Percentiles rank a stretch among this genome's conserved stretches.
Conservation (phyloP, 1,140 invertebrate genomes). For the Bicyclus anynana region DNA sequence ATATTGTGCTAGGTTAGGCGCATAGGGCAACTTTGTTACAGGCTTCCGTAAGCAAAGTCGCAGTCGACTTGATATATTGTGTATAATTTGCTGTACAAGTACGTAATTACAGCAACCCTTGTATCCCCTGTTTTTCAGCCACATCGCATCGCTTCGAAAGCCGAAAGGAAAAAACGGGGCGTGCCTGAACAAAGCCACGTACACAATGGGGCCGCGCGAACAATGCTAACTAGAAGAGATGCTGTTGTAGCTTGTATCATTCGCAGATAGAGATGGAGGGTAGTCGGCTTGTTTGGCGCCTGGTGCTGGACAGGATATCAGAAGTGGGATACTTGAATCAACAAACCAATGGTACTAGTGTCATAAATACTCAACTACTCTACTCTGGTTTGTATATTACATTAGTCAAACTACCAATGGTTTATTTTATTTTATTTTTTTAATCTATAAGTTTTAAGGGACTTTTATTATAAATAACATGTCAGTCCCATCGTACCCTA, state of each 20-base stretch:
- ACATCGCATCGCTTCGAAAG: slow-evolving; percentile 51
- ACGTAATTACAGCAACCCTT: slow-evolving; percentile 50
- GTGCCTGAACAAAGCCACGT: slow-evolving; percentile 64
- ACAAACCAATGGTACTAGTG: background rate
- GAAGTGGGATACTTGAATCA: background rate
- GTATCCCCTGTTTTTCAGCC: slow-evolving; percentile 47
- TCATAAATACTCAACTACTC: too few relatives aligned
- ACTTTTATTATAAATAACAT: too few relatives aligned
- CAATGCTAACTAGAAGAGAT: slow-evolving; percentile 70
- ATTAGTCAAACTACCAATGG: too few relatives aligned
- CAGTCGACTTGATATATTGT: background rate
- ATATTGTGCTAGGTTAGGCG: too few relatives aligned
- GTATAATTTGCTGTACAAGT: slow-evolving; percentile 23
- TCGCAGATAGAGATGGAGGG: slow-evolving; percentile 52
- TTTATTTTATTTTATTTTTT: too few relatives aligned
- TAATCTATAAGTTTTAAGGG: too few relatives aligned
- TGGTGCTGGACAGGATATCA: background rate
- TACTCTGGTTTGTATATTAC: too few relatives aligned
- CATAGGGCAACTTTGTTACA: too few relatives aligned
- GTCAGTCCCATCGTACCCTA: too few relatives aligned
- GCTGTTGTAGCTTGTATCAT: slow-evolving; percentile 59
- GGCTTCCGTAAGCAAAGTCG: background rate
- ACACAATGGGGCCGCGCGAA: slow-evolving; percentile 61
- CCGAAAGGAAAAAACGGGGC: slow-evolving; percentile 69
- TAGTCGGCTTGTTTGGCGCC: slow-evolving; percentile 15